Evolutionary conservation across 2,113 vertebrate species (phyloP).

Genomic region (Myrmophylax atrothorax): DNA sequence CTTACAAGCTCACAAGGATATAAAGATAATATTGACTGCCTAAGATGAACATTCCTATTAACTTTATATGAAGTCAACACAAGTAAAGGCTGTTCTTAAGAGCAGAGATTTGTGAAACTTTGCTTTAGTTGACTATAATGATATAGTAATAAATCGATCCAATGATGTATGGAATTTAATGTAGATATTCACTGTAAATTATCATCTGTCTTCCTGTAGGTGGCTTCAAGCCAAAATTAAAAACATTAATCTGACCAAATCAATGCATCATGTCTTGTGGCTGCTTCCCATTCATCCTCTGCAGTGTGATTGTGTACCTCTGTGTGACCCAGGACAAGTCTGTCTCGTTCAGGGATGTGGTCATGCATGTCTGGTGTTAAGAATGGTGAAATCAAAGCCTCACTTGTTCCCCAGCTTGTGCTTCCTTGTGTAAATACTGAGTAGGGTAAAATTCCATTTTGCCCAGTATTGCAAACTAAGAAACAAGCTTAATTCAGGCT

Average conservation of each 20-base stretch:
- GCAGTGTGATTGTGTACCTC: not conserved
- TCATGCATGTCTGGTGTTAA: not conserved
- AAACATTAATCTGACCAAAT: not conserved
- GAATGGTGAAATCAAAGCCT: constrained; percentile 26
- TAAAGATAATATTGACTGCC: not conserved
- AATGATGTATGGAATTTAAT: not conserved
- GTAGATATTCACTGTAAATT: not conserved
- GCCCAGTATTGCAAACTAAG: not conserved
- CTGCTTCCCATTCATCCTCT: not conserved
- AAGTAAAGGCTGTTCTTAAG: not conserved
- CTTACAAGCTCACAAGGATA: not conserved
- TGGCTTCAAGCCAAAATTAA: not conserved
- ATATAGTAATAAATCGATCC: not conserved
- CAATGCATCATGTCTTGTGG: not conserved
- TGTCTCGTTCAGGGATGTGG: constrained; percentile 17
- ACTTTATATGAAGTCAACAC: not conserved
- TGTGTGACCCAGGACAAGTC: not conserved
- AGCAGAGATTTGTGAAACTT: not conserved
- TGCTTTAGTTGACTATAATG: not conserved
- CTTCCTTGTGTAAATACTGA: not conserved
- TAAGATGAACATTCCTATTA: not conserved
- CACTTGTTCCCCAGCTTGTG: not conserved
- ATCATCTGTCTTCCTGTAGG: not conserved
- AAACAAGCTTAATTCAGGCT: not conserved
- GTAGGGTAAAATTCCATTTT: not conserved